Conservation (phyloP, 2,888 invertebrate species). For the Drosophila tanythrix region DNA sequence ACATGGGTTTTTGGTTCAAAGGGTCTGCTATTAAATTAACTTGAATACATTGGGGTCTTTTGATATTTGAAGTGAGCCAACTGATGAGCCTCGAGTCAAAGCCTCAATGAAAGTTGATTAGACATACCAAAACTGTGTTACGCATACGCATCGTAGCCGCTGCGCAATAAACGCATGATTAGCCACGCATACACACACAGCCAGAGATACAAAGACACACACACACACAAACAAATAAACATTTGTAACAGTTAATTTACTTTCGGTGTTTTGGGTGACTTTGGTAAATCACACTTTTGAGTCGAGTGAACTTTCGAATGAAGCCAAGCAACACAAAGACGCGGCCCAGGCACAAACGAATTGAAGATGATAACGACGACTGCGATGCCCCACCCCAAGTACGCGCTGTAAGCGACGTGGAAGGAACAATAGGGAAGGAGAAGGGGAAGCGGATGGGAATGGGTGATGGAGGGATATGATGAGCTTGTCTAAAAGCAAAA, state of each 20-base stretch:
- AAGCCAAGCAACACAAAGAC: constrained; percentile 44
- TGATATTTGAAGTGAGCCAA: constrained; percentile 14
- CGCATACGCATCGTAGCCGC: constrained; percentile 37
- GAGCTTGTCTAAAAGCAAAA: constrained; percentile 62
- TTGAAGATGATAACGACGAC: constrained; percentile 20
- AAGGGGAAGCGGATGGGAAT: constrained; percentile 22
- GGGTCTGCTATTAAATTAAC: too few relatives aligned
- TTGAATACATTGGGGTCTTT: constrained; percentile 6
- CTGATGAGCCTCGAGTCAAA: constrained; percentile 12
- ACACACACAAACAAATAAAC: constrained; percentile 21
- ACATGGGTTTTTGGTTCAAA: neutral
- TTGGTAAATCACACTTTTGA: constrained; percentile 64
- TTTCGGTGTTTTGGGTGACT: constrained; percentile 68
- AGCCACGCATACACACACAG: constrained; percentile 23
- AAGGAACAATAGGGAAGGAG: constrained; percentile 1
- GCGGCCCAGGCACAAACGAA: constrained; percentile 27
- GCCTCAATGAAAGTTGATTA: constrained; percentile 40
- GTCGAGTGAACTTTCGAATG: constrained; percentile 55
- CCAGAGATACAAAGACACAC: constrained; percentile 1
- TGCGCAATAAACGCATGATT: constrained; percentile 50
- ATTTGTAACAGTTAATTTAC: constrained; percentile 75
- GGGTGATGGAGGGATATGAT: constrained; percentile 27
- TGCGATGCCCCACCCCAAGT: constrained; percentile 8
- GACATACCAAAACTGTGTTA: constrained; percentile 27
- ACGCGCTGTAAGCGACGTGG: constrained; percentile 15